Evolutionary conservation across 2,888 invertebrate species (phyloP), one percentile per base, ranked within the genome.

Genomic region (Lycaena phlaeas): DNA sequence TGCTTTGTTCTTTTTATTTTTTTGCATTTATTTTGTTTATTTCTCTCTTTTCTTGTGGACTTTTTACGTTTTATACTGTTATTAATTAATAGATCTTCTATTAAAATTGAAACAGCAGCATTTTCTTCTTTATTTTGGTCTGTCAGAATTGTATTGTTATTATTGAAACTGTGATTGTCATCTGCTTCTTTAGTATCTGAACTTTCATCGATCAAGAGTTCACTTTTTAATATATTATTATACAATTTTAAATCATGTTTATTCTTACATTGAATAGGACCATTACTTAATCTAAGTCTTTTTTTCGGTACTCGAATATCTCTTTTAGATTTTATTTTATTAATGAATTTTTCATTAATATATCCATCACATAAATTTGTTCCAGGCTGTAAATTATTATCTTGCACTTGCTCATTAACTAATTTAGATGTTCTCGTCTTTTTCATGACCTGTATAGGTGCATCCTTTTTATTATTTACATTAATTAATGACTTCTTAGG

Each of bases 111-210:
- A 18, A 27, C n/a, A 10, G 17, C 17, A 28, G 30, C 38, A 26
- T 12, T 36, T 25, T 14, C 36, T 10, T 36, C 36, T 27, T 29
- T 38, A 41, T 53, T 78, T 51, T 74, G 64, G 43, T 76, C 56
- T 49, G 57, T 66, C 43, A 69, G 57, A 49, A 62, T 72, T 60
- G 69, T 60, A 63, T 78, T 68, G 72, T 85, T 74, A 63, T 87
- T 87, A 67, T 87, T 86, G 49, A 67, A 59, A 11, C 54, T 50
- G 18, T 50, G 51, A 44, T 17, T 48, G 39, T 44, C 48, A 31
- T 42, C 45, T 40, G 37, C 27, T 14, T 38, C 17, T 36, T 36
- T 43, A 27, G 10, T 12, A 22, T 39, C 43, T 31, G 43, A 52
- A 34, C 46, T 53, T 10, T 65, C 64, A 31, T 58, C 50, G 46